A percentile compares a stretch with the other conserved stretches of the same genome.
These are phyloP conservation scores for Anoura caudifer DNA, from an alignment of 2,113 vertebrate species.

Conservation along the genomic window DNA sequence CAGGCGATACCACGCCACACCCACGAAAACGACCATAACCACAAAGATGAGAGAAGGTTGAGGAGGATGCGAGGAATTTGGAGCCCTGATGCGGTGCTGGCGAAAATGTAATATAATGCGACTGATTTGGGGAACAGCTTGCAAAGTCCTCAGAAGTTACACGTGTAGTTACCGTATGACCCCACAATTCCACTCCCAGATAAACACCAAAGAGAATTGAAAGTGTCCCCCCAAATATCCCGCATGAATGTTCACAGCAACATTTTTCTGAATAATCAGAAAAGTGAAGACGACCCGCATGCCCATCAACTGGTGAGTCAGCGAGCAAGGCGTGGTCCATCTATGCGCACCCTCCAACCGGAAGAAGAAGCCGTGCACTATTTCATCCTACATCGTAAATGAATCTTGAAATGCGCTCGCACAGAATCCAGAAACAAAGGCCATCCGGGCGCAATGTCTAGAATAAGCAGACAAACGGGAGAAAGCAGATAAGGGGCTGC, in stretches of 20 bases:
- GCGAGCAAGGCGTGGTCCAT: neutral
- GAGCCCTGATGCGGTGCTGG: neutral
- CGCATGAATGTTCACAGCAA: neutral
- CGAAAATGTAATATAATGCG: neutral
- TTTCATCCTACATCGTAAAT: neutral
- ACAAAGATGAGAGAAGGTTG: neutral
- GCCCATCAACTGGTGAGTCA: neutral
- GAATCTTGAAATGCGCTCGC: neutral
- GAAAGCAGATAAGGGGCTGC: neutral
- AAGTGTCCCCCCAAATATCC: neutral
- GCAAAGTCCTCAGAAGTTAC: neutral
- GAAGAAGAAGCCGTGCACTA: neutral
- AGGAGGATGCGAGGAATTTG: neutral
- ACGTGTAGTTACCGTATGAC: neutral
- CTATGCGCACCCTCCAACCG: neutral
- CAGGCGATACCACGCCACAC: neutral
- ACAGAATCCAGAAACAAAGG: neutral
- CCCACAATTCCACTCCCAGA: neutral
- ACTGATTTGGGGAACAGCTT: neutral
- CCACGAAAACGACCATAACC: neutral
- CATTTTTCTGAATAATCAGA: neutral
- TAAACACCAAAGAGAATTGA: neutral
- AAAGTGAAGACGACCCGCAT: neutral
- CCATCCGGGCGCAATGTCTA: neutral
- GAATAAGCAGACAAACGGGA: neutral